Percentiles rank a stretch among this genome's conserved stretches.
Evolutionary conservation across 2,797 vertebrate species (phyloP).

Genomic region (Tenualosa thibaudeaui): DNA sequence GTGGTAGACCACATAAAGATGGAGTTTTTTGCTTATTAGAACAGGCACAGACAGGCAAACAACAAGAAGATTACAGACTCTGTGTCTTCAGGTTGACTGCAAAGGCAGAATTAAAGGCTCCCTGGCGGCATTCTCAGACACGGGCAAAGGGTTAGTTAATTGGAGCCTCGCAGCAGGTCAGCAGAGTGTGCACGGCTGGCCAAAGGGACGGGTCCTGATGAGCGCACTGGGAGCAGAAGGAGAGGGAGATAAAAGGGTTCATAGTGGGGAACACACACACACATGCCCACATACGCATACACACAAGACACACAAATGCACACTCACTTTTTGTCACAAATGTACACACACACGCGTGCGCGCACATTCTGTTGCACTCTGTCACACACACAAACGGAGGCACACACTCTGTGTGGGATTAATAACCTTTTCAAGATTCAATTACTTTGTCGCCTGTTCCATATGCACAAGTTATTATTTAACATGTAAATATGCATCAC

Average conservation of each 20-base stretch:
- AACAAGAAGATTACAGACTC: constrained; percentile 35
- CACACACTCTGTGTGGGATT: constrained; percentile 28
- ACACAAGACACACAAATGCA: not conserved
- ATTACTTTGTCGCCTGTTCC: constrained; percentile 8
- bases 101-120: constrained; percentile 24
- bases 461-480: constrained; percentile 24
- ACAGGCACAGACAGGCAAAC: constrained; percentile 28
- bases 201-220: constrained; percentile 40
- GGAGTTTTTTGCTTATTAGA: not conserved
- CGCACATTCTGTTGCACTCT: not conserved
- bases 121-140: constrained; percentile 22
- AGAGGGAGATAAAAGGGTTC: constrained; percentile 29
- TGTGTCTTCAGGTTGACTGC: constrained; percentile 29
- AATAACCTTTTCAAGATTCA: constrained; percentile 49
- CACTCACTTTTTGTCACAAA: not conserved
- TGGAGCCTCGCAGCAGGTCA: constrained; percentile 48
- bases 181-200: constrained; percentile 44
- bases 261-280: not conserved
- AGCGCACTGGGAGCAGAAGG: constrained; percentile 33
- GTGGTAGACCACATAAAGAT: not conserved
- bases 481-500: constrained; percentile 22
- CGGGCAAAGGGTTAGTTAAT: constrained; percentile 49
- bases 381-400: not conserved
- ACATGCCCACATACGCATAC: not conserved
- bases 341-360: not conserved